Percentiles rank a stretch among this genome's conserved stretches.
phyloP scores from a whole-genome alignment of 2,113 vertebrate species.

The Salvator merianae region DNA sequence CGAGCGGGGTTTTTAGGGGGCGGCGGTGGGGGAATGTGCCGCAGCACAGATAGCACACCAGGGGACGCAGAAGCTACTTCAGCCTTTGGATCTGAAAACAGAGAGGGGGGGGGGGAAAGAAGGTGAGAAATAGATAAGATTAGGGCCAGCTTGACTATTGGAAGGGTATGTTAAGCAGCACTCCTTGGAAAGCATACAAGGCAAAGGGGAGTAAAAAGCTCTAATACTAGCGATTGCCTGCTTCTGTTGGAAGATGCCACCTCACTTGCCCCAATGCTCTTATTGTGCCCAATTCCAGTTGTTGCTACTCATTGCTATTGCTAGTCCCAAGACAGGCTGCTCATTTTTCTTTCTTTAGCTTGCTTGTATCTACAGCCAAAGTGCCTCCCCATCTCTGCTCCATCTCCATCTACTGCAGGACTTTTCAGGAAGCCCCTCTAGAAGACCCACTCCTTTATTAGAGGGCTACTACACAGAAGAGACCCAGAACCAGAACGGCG shows the following conservation, averaged over 20 bases:
- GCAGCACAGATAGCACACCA: constrained; percentile 60
- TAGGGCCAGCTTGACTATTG: background rate
- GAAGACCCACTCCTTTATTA: no score
- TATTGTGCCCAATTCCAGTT: no score
- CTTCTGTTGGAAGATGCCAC: no score
- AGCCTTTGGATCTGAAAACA: constrained; percentile 57
- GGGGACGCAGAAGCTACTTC: constrained; percentile 50
- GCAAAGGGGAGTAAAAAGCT: background rate
- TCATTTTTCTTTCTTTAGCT: no score
- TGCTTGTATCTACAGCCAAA: no score
- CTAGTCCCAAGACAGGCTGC: no score
- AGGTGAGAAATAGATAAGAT: background rate
- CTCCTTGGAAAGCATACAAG: background rate
- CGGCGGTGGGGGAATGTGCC: constrained; percentile 77
- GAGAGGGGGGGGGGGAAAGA: background rate
- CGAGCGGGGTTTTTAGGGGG: constrained; percentile 83
- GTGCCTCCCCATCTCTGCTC: no score
- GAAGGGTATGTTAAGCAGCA: no score
- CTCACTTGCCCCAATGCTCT: no score
- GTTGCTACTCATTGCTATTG: no score
- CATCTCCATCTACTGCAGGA: no score
- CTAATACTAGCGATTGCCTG: background rate
- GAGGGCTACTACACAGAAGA: background rate
- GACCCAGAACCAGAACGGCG: background rate
- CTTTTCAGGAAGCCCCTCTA: no score